A percentile compares a stretch with the other conserved stretches of the same genome.
These are phyloP conservation scores for Antheraea yamamai DNA, from an alignment of 2,888 invertebrate species.

Conservation along the genomic window DNA sequence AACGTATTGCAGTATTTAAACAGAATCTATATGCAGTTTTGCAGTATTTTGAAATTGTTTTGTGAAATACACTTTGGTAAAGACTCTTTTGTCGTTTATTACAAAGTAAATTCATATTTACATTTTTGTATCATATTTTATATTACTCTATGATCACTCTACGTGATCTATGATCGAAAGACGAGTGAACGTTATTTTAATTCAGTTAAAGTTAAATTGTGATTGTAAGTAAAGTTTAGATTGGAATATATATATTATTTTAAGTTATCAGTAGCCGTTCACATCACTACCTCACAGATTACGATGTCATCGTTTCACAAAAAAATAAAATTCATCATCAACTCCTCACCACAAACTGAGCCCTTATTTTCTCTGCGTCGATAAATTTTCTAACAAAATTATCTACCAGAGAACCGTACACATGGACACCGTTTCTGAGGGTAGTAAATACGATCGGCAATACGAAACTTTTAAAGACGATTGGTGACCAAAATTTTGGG, in stretches of 20 bases:
- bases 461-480: not conserved
- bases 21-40: too few relatives aligned
- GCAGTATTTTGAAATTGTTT: too few relatives aligned
- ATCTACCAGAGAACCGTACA: not conserved
- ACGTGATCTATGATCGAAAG: too few relatives aligned
- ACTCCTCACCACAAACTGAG: not conserved
- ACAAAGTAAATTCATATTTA: too few relatives aligned
- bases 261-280: not conserved
- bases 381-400: constrained; percentile 11
- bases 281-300: not conserved
- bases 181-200: not conserved
- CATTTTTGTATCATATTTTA: too few relatives aligned
- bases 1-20: too few relatives aligned
- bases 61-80: too few relatives aligned
- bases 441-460: not conserved
- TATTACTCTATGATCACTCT: too few relatives aligned
- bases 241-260: not conserved
- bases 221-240: too few relatives aligned
- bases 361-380: not conserved
- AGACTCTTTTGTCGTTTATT: too few relatives aligned
- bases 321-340: not conserved
- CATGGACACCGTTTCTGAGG: not conserved
- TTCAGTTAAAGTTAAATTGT: too few relatives aligned
- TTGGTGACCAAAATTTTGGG: not conserved
- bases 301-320: not conserved